A percentile compares a stretch with the other conserved stretches of the same genome.
phyloP scores from a whole-genome alignment of 92 coral and sea anemone genomes.

The Virgularia gustaviana region DNA sequence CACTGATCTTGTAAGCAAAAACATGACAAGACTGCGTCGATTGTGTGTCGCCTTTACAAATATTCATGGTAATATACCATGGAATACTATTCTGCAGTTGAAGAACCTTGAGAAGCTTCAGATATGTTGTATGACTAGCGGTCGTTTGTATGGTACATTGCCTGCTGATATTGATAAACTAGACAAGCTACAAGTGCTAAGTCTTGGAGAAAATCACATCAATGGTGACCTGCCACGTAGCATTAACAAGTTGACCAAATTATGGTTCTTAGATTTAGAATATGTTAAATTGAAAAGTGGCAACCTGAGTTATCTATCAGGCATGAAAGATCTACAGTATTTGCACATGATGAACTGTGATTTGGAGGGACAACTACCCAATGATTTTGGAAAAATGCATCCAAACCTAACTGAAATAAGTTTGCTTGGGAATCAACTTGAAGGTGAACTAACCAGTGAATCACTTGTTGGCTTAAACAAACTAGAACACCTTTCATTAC shows the following conservation, averaged over 20 bases:
- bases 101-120: constrained; percentile 60
- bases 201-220: constrained; percentile 61
- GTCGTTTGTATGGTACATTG: constrained; percentile 51
- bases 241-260: constrained; percentile 56
- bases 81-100: constrained; percentile 44
- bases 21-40: constrained; percentile 64
- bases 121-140: constrained; percentile 43
- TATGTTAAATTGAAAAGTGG: constrained; percentile 3
- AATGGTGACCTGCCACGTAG: constrained; percentile 63
- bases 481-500: constrained; percentile 39
- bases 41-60: constrained; percentile 49
- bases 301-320: constrained; percentile 11
- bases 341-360: constrained; percentile 55
- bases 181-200: constrained; percentile 68
- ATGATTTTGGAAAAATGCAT: constrained; percentile 45
- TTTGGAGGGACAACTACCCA: constrained; percentile 48
- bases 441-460: constrained; percentile 24
- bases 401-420: constrained; percentile 18
- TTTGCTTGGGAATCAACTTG: constrained; percentile 53
- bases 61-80: constrained; percentile 46
- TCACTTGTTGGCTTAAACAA: constrained; percentile 39
- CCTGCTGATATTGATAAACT: constrained; percentile 67
- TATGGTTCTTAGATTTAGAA: constrained; percentile 74
- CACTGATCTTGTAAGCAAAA: constrained; percentile 50
- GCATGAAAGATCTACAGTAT: constrained; percentile 7